phyloP scores from a whole-genome alignment of 2,113 vertebrate species.

The Choloepus hoffmanni region DNA sequence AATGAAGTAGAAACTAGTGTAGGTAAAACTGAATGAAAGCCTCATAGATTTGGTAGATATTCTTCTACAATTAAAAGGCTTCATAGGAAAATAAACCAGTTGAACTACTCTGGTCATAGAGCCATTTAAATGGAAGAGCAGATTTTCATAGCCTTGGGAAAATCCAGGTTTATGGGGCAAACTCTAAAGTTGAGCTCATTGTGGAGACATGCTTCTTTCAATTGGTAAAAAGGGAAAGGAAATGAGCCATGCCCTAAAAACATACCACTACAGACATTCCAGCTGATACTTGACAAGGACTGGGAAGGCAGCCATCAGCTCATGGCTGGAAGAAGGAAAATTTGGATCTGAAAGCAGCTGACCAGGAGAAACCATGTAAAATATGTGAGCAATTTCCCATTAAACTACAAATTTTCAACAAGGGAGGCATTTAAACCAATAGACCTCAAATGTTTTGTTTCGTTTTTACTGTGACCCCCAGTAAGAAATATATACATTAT shows the following conservation, averaged over 20 bases:
- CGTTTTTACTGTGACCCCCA: not conserved
- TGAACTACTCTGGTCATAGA: not conserved
- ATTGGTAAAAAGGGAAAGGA: conserved; percentile 71
- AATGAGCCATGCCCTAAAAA: conserved; percentile 71
- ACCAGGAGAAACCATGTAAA: conserved; percentile 15
- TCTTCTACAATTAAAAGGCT: conserved; percentile 10
- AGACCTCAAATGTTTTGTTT: not conserved
- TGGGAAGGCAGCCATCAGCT: conserved; percentile 65
- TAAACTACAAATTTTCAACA: not conserved
- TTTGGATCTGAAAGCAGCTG: conserved; percentile 42
- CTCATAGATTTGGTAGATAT: not conserved
- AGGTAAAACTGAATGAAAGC: conserved; percentile 40
- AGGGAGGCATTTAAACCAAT: not conserved
- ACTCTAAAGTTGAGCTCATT: conserved; percentile 53
- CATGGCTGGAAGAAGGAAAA: conserved; percentile 57
- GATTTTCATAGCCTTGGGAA: conserved; percentile 55
- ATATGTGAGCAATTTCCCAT: not conserved
- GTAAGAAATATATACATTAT: conserved; percentile 9
- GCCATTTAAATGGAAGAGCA: not conserved
- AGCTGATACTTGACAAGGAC: conserved; percentile 61
- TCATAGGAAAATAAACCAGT: conserved; percentile 15
- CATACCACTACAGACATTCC: conserved; percentile 69
- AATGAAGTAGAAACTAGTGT: not conserved
- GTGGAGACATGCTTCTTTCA: conserved; percentile 54
- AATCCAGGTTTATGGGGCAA: conserved; percentile 54